These are phyloP conservation scores for Troglohyphantes excavatus DNA, from an alignment of 2,888 invertebrate species.

Conservation along the genomic window DNA sequence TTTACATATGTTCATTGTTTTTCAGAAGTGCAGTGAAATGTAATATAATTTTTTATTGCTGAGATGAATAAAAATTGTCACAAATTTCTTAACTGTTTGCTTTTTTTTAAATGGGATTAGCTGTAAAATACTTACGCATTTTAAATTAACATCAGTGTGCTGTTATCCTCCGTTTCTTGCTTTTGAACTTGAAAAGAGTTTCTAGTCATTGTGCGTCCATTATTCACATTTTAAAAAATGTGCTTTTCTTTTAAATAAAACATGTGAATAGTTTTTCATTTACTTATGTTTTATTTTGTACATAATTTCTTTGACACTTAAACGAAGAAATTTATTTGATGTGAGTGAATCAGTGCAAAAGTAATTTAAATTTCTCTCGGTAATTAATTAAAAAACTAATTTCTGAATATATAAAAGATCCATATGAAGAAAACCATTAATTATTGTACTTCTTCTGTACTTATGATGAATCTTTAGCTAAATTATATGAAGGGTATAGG, in stretches of 20 bases:
- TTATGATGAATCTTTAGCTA: too few species aligned
- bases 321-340: neutral
- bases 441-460: too few species aligned
- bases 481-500: too few species aligned
- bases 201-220: slow-evolving; percentile 24
- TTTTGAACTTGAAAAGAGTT: slow-evolving; percentile 6
- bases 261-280: neutral
- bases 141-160: neutral
- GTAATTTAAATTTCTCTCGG: too few species aligned
- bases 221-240: neutral
- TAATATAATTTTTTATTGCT: neutral
- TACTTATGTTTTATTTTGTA: neutral
- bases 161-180: neutral
- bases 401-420: too few species aligned
- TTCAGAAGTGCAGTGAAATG: neutral
- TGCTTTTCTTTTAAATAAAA: neutral
- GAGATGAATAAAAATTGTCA: neutral
- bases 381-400: too few species aligned
- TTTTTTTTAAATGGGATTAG: neutral
- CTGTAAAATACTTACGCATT: neutral
- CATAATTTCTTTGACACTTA: neutral
- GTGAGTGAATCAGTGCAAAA: neutral
- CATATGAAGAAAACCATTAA: too few species aligned
- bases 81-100: neutral
- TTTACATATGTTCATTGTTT: too few species aligned